Evolutionary conservation across 2,113 vertebrate species (phyloP).

Genomic region (Gymnarchus niloticus): DNA sequence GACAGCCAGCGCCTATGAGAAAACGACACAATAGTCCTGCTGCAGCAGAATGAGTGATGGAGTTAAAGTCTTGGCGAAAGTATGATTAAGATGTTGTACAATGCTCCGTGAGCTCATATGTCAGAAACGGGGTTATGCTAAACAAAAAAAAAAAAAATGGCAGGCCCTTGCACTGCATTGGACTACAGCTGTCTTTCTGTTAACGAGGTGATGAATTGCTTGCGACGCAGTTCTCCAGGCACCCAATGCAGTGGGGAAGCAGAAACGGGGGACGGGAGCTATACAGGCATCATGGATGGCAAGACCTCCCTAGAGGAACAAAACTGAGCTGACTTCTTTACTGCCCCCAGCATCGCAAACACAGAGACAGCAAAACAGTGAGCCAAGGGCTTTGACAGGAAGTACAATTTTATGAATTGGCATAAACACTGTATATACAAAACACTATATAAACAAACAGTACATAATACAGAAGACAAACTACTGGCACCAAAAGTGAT

Average conservation of each 20-base stretch:
- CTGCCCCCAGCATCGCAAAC: neutral
- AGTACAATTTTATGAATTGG: neutral
- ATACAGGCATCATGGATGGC: too few relatives aligned
- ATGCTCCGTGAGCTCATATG: neutral
- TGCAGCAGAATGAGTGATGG: neutral
- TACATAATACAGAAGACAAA: neutral
- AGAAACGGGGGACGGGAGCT: too few relatives aligned
- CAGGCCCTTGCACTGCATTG: neutral
- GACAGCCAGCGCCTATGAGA: neutral
- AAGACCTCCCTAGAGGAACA: neutral
- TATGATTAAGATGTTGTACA: conserved; percentile 6
- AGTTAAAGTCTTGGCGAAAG: neutral
- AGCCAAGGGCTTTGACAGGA: neutral
- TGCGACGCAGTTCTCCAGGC: neutral
- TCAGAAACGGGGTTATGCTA: neutral
- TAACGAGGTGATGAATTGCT: neutral
- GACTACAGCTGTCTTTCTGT: neutral
- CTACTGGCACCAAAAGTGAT: too few relatives aligned
- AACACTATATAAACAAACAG: neutral
- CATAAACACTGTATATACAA: neutral
- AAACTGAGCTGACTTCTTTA: neutral
- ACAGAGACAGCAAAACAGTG: neutral
- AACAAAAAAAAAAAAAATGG: conserved; percentile 12
- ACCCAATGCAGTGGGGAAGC: neutral
- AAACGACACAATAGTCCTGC: neutral